Evolutionary conservation across 2,113 vertebrate species (phyloP).

Genomic region (Strix uralensis): DNA sequence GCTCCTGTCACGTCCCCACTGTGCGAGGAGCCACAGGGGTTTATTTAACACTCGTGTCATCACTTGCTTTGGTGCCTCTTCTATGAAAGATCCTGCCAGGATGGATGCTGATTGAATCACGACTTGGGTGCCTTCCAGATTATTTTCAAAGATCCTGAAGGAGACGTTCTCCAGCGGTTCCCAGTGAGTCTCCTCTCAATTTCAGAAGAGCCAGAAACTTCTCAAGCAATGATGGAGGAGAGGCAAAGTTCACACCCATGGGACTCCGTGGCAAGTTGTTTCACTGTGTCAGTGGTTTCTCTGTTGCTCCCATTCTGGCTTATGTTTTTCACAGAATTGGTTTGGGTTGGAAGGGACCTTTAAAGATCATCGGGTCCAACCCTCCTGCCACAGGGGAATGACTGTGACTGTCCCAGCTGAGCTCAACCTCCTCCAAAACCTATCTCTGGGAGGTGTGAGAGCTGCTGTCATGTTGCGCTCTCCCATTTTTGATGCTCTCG

Average conservation of each 20-base stretch:
- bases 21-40: not conserved
- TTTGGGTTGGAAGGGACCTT: not conserved
- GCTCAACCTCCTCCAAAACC: not conserved
- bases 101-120: not conserved
- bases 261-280: not conserved
- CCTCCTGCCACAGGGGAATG: not conserved
- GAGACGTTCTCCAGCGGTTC: not conserved
- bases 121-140: not conserved
- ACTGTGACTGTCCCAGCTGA: not conserved
- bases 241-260: rapidly evolving
- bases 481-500: not conserved
- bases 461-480: not conserved
- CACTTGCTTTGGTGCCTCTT: not conserved
- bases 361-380: not conserved
- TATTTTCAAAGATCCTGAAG: not conserved
- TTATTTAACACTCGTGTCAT: not conserved
- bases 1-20: not conserved
- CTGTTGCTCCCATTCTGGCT: not conserved
- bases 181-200: not conserved
- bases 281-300: not conserved
- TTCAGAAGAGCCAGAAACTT: not conserved
- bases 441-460: not conserved
- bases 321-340: not conserved
- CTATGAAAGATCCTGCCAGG: not conserved
- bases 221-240: not conserved